Evolutionary conservation across 1,140 invertebrate species (phyloP), one percentile per base, ranked within the genome.

Genomic region (Dinothrombium tinctorium): DNA sequence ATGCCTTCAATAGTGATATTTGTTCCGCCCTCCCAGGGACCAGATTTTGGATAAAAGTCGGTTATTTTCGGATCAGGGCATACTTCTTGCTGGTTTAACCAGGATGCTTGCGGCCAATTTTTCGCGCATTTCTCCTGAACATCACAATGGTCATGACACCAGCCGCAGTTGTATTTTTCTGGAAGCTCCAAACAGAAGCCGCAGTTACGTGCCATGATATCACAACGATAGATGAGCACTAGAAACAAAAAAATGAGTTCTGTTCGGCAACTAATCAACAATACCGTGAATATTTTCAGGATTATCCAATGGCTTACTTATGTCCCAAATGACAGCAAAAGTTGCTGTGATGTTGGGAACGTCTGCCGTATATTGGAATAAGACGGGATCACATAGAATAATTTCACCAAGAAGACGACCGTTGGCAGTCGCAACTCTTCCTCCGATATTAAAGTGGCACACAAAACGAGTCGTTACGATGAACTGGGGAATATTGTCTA

Each of bases 371-470:
- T 56, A 56, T 21, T 44, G 42, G 42, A 56, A 56, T 42, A 48
- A 23, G 63, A 86, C 84, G 26, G 71, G 66, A 52, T 89, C 81
- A 61, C 84, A 90, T 57, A 87, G 87, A 59, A 90, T 89, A 28
- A 79, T 84, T 60, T 89, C 83, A 22, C 76, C 79, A 9, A 89
- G 58, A 24, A 89, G 62, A 56, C 82, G 75, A 40, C 83, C 84
- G 59, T 81, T 83, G 2, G 86, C 76, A 57, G 77, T 82, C 24
- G 78, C 80, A 4, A 89, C 82, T 12, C 83, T 68, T 19, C 83
- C 84, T 60, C 89, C 83, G 50, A 89, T 89, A 63, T 89, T 89
- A 60, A 90, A 90, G 60, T 89, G 83, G 56, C 84, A 90, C 33
- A 87, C 80, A 59, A 89, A 89, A 49, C 81, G 66, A 6, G 82